Evolutionary conservation across 2,888 invertebrate genomes (phyloP).

Genomic region (Apamea anceps): DNA sequence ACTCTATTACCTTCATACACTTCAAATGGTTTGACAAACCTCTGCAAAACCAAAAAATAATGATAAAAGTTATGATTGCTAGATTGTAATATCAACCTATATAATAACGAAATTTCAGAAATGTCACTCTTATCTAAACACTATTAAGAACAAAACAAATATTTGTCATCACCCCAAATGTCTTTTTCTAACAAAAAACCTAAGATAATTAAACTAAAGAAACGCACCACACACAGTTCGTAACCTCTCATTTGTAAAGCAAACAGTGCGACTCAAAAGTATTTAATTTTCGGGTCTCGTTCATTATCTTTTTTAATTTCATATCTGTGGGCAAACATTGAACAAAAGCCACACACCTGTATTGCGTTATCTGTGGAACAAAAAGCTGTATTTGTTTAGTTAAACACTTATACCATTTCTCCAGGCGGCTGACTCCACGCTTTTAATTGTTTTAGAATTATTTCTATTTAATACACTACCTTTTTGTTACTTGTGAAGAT

Average conservation of each 20-base stretch:
- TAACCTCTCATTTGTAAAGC: slow-evolving; percentile 62
- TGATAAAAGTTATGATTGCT: background rate
- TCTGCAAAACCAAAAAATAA: background rate
- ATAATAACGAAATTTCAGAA: slow-evolving; percentile 5
- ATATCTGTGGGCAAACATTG: slow-evolving; percentile 76
- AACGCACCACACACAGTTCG: slow-evolving; percentile 61
- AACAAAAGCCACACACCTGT: slow-evolving; percentile 75
- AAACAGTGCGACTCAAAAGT: slow-evolving; percentile 68
- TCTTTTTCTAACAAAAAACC: slow-evolving; percentile 42
- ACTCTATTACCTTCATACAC: background rate
- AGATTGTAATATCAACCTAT: background rate
- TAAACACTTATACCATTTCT: slow-evolving; percentile 59
- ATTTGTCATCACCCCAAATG: slow-evolving; percentile 48
- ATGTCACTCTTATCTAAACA: slow-evolving; percentile 27
- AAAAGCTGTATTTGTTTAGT: slow-evolving; percentile 71
- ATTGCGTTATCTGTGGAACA: slow-evolving; percentile 71
- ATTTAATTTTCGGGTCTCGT: slow-evolving; percentile 74
- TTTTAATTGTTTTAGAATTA: slow-evolving; percentile 57
- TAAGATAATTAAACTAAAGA: slow-evolving; percentile 53
- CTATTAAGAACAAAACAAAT: slow-evolving; percentile 54
- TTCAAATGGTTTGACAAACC: background rate
- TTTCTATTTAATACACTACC: slow-evolving; percentile 11
- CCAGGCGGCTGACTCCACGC: slow-evolving; percentile 47
- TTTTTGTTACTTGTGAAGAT: background rate
- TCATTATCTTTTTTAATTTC: slow-evolving; percentile 80